These are phyloP conservation scores for Cheilosia scutellata DNA, from an alignment of 2,888 invertebrate genomes.

Conservation along the genomic window DNA sequence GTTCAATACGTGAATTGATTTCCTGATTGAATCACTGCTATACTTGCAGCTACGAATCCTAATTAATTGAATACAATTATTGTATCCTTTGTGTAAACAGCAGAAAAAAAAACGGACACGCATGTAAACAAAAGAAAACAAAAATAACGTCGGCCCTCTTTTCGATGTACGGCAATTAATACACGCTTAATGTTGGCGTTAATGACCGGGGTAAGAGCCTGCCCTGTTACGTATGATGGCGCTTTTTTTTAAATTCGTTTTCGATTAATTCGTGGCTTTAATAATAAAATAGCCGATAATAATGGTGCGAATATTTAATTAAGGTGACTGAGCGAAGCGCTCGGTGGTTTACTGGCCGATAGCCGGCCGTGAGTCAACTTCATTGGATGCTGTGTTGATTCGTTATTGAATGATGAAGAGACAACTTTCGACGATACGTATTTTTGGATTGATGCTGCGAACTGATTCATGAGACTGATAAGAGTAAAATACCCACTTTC, in stretches of 20 bases:
- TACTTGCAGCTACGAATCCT: constrained; percentile 14
- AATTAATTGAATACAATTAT: constrained; percentile 19
- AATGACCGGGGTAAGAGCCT: constrained; percentile 34
- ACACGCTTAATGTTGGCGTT: constrained; percentile 43
- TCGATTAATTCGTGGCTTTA: constrained; percentile 17
- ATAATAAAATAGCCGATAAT: constrained; percentile 12
- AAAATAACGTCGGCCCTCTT: constrained; percentile 2
- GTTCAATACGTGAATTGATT: constrained; percentile 51
- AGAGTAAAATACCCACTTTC: constrained; percentile 8
- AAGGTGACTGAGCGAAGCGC: background rate
- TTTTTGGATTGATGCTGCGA: background rate
- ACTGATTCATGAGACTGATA: constrained; percentile 5
- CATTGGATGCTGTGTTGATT: constrained; percentile 2
- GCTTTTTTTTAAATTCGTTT: background rate
- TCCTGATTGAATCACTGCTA: constrained; percentile 30
- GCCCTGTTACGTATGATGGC: background rate
- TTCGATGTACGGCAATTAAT: constrained; percentile 15
- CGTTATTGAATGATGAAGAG: constrained; percentile 18
- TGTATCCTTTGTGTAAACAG: constrained; percentile 25
- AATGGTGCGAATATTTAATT: constrained; percentile 31
- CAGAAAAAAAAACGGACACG: background rate
- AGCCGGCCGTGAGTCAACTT: constrained; percentile 11
- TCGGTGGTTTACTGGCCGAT: constrained; percentile 5
- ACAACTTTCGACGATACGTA: background rate
- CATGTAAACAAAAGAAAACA: constrained; percentile 4